Conservation (phyloP, 1,140 invertebrate species). For the Drosophila aff. region DNA sequence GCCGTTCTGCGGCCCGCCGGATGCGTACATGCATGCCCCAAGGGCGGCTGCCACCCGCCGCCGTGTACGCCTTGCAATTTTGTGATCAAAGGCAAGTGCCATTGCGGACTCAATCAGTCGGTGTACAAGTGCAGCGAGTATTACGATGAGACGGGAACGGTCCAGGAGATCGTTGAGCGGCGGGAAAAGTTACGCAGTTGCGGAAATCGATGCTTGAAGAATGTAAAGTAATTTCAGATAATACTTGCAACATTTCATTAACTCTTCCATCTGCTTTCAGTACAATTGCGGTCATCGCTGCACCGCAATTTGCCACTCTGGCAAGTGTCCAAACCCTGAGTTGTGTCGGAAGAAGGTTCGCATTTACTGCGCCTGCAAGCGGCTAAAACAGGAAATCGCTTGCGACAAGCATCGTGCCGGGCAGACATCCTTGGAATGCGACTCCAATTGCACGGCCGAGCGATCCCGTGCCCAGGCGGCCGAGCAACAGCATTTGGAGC, state of each 20-base stretch:
- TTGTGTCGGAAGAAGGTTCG: constrained; percentile 92
- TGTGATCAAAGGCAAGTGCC: constrained; percentile 90
- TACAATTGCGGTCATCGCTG: constrained; percentile 92
- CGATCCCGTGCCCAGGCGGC: constrained; percentile 86
- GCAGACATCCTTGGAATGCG: constrained; percentile 87
- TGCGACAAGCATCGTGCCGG: constrained; percentile 88
- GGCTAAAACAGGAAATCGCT: constrained; percentile 89
- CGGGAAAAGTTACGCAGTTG: constrained; percentile 63
- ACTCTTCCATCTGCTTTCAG: constrained; percentile 85
- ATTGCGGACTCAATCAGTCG: constrained; percentile 91
- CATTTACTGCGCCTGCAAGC: constrained; percentile 90
- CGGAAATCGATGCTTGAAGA: constrained; percentile 93
- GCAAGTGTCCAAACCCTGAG: constrained; percentile 89
- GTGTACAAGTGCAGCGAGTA: constrained; percentile 91
- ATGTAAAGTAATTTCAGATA: constrained; percentile 87
- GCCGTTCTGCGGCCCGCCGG: constrained; percentile 89
- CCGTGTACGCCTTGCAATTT: constrained; percentile 90
- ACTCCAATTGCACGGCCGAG: constrained; percentile 87
- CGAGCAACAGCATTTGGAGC: constrained; percentile 86
- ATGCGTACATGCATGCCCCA: constrained; percentile 92
- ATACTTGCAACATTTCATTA: not conserved
- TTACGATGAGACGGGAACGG: constrained; percentile 86
- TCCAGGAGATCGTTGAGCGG: constrained; percentile 81
- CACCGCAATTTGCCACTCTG: constrained; percentile 91
- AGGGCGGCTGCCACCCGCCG: constrained; percentile 90